These are phyloP conservation scores for Setipinna tenuifilis DNA, from an alignment of 2,797 vertebrate genomes.

Conservation along the genomic window DNA sequence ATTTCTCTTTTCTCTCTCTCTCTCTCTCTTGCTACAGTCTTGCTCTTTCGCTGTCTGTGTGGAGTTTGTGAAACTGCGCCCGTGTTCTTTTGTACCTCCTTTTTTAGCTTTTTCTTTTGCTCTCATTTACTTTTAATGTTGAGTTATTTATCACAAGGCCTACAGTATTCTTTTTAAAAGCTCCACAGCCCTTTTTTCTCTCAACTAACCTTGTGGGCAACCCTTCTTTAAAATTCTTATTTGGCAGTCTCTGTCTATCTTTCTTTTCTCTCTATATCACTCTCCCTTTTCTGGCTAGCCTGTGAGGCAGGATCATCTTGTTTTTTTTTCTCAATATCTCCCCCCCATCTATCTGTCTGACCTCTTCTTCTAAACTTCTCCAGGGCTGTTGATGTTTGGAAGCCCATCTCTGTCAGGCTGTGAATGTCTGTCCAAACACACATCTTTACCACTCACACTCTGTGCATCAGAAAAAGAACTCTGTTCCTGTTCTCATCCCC, in stretches of 20 bases:
- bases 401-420: not conserved
- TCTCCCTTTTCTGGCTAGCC: not conserved
- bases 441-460: not conserved
- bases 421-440: not conserved
- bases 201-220: not conserved
- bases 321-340: not conserved
- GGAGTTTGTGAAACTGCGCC: not conserved
- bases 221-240: not conserved
- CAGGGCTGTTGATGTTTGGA: not conserved
- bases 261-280: not conserved
- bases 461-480: not conserved
- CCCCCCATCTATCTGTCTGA: not conserved
- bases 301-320: not conserved
- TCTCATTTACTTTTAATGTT: not conserved
- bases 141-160: not conserved
- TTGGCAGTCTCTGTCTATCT: constrained; percentile 20
- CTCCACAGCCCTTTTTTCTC: not conserved
- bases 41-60: constrained; percentile 13
- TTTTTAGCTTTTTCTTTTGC: not conserved
- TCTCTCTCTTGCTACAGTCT: constrained; percentile 20
- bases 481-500: not conserved
- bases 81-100: not conserved
- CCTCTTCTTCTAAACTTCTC: not conserved
- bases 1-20: constrained; percentile 28
- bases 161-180: not conserved